A percentile compares a stretch with the other conserved stretches of the same genome.
Conservation (phyloP, 2,888 invertebrate species). For the Ophraella communa region DNA sequence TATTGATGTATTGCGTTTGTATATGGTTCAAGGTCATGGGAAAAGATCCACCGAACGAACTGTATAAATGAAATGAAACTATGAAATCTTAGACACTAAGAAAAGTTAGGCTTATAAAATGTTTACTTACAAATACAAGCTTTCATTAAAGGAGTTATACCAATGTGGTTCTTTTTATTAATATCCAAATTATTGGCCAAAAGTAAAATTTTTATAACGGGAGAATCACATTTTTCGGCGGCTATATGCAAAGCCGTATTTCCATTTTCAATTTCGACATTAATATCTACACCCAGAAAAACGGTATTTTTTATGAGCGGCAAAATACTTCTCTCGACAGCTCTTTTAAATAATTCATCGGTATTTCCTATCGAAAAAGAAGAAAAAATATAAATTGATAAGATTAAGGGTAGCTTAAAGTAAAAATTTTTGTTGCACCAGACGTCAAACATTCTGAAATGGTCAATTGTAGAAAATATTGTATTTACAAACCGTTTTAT, state of each 20-base stretch:
- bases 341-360: conserved; percentile 18
- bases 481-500: too few species aligned
- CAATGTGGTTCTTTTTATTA: conserved; percentile 7
- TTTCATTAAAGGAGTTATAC: conserved; percentile 34
- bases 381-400: too few species aligned
- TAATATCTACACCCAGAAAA: conserved; percentile 33
- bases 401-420: too few species aligned
- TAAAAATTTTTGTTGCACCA: too few species aligned
- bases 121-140: conserved; percentile 20
- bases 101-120: neutral
- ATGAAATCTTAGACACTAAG: too few species aligned
- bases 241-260: conserved; percentile 39
- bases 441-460: too few species aligned
- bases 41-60: too few species aligned
- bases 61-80: too few species aligned
- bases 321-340: conserved; percentile 29
- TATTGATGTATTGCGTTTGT: too few species aligned
- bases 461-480: too few species aligned
- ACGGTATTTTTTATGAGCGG: conserved; percentile 28
- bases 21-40: too few species aligned
- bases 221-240: conserved; percentile 37
- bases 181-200: conserved; percentile 15
- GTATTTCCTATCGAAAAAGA: too few species aligned
- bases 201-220: conserved; percentile 25
- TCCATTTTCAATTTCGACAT: conserved; percentile 28